Evolutionary conservation across 2,113 vertebrate genomes (phyloP), one percentile per base, ranked within the genome.

Genomic region (Oenanthe oenanthe): DNA sequence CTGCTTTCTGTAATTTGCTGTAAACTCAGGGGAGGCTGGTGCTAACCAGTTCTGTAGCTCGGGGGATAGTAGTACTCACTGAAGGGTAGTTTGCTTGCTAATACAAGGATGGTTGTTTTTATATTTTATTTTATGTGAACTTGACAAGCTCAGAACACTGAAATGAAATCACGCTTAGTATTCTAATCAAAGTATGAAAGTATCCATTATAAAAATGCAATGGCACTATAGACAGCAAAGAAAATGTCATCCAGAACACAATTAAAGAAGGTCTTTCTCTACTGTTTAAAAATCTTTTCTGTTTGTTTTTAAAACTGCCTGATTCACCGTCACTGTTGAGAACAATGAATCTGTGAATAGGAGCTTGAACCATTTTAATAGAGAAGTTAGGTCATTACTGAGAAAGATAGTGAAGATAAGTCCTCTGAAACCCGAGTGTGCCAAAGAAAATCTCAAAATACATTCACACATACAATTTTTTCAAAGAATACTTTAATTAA

Each of bases 1-100:
- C 98, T 98, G 98, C 99, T 99, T 99, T 99, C 98, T 98, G 98
- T 99, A 99, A 99, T 99, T 99, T 99, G 98, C 99, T 98, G 97
- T 98, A 99, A 98, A 98, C 99, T 99, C 98, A 98, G 96, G 98
- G 98, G 98, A 98, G 96, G 98, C 97, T 98, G 98, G 97, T 96
- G 98, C 98, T 98, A 98, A 98, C 98, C 98, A 98, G 98, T 98
- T 98, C 98, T 98, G 96, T 98, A 97, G 98, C 98, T 98, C 95
- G 98, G 98, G 98, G 98, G 98, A 98, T 98, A 97, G 98, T 97
- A 96, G 96, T 96, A 96, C 96, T 98, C 98, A 97, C 98, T 97
- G 98, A 98, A 98, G 97, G 98, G 98, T 98, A 98, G 98, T 98
- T 98, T 98, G 98, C 98, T 98, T 98, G 98, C 98, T 98, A 98